phyloP scores from a whole-genome alignment of 2,888 invertebrate genomes.

The Pollenia angustigena region DNA sequence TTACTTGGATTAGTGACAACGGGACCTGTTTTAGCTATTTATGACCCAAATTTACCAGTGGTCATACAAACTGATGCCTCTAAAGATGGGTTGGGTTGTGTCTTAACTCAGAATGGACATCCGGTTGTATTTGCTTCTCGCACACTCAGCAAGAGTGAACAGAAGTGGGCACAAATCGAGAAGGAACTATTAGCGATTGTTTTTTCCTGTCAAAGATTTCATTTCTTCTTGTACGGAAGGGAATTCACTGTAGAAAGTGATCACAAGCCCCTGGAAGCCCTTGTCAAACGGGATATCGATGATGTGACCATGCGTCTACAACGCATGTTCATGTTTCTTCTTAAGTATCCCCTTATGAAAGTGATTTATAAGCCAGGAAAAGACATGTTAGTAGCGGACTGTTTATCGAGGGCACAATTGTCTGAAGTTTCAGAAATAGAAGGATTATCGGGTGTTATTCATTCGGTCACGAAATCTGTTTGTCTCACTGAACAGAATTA shows the following conservation, averaged over 20 bases:
- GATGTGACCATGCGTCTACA: slow-evolving; percentile 73
- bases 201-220: slow-evolving; percentile 2
- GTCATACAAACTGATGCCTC: slow-evolving; percentile 74
- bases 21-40: slow-evolving; percentile 57
- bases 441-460: slow-evolving; percentile 19
- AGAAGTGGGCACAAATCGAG: slow-evolving; percentile 73
- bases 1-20: too few relatives aligned
- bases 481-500: slow-evolving; percentile 64
- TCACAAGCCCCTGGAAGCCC: slow-evolving; percentile 79
- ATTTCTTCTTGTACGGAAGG: slow-evolving; percentile 69
- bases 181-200: slow-evolving; percentile 72
- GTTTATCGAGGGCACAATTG: not conserved
- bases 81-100: slow-evolving; percentile 74
- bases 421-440: slow-evolving; percentile 8
- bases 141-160: slow-evolving; percentile 76
- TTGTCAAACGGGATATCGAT: slow-evolving; percentile 75
- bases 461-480: not conserved
- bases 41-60: slow-evolving; percentile 56
- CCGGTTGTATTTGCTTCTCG: slow-evolving; percentile 76
- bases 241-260: slow-evolving; percentile 72
- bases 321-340: not conserved
- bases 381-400: slow-evolving; percentile 19
- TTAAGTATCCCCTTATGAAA: not conserved
- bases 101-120: slow-evolving; percentile 78
- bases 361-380: slow-evolving; percentile 46